Base-by-base conservation (phyloP, 2,888 invertebrate species). In the Tachina grossa region DNA sequence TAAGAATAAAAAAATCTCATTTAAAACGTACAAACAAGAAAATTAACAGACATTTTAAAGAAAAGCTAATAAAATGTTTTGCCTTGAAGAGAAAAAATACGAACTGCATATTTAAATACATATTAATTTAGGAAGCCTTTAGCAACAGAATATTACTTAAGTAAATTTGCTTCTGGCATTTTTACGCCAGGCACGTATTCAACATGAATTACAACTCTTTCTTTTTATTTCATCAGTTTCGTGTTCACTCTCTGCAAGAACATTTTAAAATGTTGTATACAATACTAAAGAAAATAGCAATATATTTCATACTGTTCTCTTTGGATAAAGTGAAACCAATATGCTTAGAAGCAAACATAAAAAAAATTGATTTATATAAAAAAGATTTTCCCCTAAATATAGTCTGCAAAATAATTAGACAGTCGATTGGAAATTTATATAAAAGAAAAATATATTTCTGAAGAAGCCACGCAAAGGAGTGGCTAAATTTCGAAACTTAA, bases 181-280 rank as follows among this genome's bases (percentile, higher is more conserved):
- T 78, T 39, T 63, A 71, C 53, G n/a, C 49, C 61, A 22, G 51
- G 51, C 78, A 78, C 78, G 78, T 79, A 63, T 47, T 71, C 45
- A 45, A 41, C 68, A 41, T 59, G 57, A 59, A 77, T 66, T 66
- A 47, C 63, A 55, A 31, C 51, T 43, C 16, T 19, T 55, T 8
- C 4, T 22, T 31, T 59, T 49, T 59, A 68, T 59, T 61, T 51
- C 39, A 78, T 19, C 51, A 53, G 14, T 31, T 31, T 31, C 61
- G 51, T 31, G 31, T 31, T 19, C 69, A 61, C 51, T 41, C 10
- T 43, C 43, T 61, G 51, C 16, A 43, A 49, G 51, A 61, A 69
- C 51, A 22, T 19, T 47, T 9, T 55, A 51, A 68, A 49, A 53
- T 53, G 13, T 51, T 69, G 43, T 47, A 31, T 16, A 66, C 55